These are phyloP conservation scores for Sandelia bainsii DNA, from an alignment of 2,797 vertebrate genomes.

Conservation along the genomic window DNA sequence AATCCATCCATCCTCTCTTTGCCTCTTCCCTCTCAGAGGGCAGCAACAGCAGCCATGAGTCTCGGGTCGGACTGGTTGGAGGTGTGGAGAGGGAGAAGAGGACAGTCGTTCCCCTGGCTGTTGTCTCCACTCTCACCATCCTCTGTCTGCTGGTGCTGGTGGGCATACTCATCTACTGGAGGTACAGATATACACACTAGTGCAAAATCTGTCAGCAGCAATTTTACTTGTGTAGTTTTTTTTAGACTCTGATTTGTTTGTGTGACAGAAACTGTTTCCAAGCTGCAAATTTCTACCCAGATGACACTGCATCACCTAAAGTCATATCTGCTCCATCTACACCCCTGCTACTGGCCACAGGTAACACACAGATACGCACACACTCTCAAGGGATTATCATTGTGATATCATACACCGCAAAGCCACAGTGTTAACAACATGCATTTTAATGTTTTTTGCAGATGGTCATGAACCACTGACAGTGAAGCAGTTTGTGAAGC, in stretches of 20 bases:
- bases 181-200: constrained; percentile 77
- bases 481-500: constrained; percentile 95
- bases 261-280: constrained; percentile 95
- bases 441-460: constrained; percentile 41
- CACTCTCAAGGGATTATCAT: neutral
- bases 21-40: constrained; percentile 84
- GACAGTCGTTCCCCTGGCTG: constrained; percentile 93
- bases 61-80: constrained; percentile 92
- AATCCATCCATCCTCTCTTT: neutral
- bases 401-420: too few species aligned
- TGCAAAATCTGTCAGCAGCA: neutral
- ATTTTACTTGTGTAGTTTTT: neutral
- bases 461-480: constrained; percentile 93
- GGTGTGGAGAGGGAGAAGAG: constrained; percentile 90
- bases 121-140: constrained; percentile 96
- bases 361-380: constrained; percentile 46
- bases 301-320: constrained; percentile 91
- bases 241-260: constrained; percentile 2
- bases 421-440: neutral
- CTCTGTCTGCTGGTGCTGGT: constrained; percentile 97
- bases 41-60: constrained; percentile 99
- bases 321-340: constrained; percentile 90
- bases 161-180: constrained; percentile 99
- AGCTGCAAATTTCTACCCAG: constrained; percentile 94
- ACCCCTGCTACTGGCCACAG: constrained; percentile 91